Base-by-base conservation (phyloP, 2,888 invertebrate genomes). In the Seladonia tumulorum region DNA sequence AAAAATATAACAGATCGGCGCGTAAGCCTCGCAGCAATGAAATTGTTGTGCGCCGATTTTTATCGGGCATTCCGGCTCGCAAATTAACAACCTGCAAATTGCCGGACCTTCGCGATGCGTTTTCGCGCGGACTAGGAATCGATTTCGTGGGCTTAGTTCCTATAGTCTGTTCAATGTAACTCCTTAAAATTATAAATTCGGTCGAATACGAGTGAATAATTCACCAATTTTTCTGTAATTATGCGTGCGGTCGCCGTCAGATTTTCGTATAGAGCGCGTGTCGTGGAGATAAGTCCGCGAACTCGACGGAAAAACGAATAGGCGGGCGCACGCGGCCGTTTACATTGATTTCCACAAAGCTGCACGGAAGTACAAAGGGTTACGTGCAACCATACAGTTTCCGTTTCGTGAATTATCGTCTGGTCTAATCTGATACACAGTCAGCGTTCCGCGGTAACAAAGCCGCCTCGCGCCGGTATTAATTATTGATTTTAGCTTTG, bases 401-500 rank as follows among this genome's bases (percentile, higher is more conserved):
- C 66, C 29, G 71, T 73, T 70, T 47, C 73, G 47, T 66, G 82
- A 82, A 76, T 83, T 76, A 83, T 82, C 82, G 76, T 14, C 29
- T 0, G 25, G 49, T 39, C 57, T 73, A 53, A 76, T 83, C 76
- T 76, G 68, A 83, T 49, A 63, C 29, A 47, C 25, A 82, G 72
- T 53, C 29, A 71, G 60, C 71, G 70, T 71, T 71, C 8, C 49
- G 39, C 10, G 66, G 57, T 35, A 60, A 76, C 82, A 73, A 82
- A 82, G 83, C 76, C 57, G 39, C 25, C 49, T 68, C n/a, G 66
- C 49, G 39, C 49, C 29, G 77, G 72, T 82, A 73, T 68, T 83
- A 83, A 83, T 83, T 83, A 83, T 82, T 76, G 72, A 82, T 76
- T 53, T 45, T 35, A 57, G 76, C 76, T 29, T 29, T 7, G 83